Conservation (phyloP, 2,113 vertebrate genomes). For the Thermophis baileyi region DNA sequence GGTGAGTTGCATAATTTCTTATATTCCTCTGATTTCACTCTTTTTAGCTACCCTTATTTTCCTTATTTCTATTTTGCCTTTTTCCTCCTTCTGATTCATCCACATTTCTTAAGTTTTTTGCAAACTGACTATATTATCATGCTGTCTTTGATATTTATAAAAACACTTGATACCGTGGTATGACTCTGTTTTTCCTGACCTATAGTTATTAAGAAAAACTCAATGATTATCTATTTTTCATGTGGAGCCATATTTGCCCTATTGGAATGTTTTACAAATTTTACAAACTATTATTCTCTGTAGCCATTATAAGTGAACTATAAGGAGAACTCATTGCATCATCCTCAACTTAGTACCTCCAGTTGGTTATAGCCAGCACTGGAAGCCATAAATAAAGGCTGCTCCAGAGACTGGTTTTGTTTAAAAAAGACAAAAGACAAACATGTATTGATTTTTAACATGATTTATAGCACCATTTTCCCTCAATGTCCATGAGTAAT, state of each 20-base stretch:
- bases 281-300: background rate
- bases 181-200: conserved; percentile 16
- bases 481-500: background rate
- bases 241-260: background rate
- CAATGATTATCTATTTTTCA: rapidly evolving
- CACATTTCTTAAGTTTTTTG: conserved; percentile 28
- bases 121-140: conserved; percentile 2
- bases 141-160: background rate
- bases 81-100: conserved; percentile 13
- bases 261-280: background rate
- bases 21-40: background rate
- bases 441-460: background rate
- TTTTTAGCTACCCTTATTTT: conserved; percentile 1
- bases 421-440: background rate
- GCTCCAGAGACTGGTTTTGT: background rate
- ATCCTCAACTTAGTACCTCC: background rate
- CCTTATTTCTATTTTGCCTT: background rate
- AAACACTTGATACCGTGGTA: conserved; percentile 15
- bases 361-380: background rate
- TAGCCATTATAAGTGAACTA: background rate
- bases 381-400: background rate
- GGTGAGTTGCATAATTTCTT: background rate
- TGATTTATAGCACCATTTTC: background rate
- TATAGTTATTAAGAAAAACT: background rate
- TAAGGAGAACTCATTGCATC: background rate